Percentiles rank a stretch among this genome's conserved stretches.
Evolutionary conservation across 92 coral and sea anemone genomes (phyloP).

Genomic region (Parazoanthus atlanticus): DNA sequence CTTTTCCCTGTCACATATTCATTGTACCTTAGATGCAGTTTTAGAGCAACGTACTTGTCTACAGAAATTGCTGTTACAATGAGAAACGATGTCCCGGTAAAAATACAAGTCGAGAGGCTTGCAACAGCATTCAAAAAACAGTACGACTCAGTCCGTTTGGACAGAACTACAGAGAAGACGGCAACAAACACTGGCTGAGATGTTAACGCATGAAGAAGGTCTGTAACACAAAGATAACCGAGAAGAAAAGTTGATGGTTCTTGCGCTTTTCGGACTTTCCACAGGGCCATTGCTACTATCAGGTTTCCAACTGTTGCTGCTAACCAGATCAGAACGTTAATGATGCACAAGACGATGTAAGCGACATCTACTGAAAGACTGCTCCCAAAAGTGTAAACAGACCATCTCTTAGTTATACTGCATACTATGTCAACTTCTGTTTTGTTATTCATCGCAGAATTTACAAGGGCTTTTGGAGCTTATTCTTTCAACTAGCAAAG

Average conservation of each 20-base stretch:
- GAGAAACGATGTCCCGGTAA: background rate
- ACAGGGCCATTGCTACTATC: background rate
- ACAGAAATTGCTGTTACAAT: constrained; percentile 20
- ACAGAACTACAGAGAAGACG: background rate
- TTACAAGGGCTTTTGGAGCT: background rate
- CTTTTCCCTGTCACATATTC: background rate
- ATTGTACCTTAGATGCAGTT: background rate
- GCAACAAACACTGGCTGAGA: background rate
- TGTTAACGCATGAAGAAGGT: background rate
- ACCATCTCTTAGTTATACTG: background rate
- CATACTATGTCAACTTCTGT: background rate
- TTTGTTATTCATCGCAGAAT: background rate
- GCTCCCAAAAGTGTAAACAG: background rate
- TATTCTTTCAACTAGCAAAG: too few relatives aligned
- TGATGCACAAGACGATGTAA: background rate
- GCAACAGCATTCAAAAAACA: background rate
- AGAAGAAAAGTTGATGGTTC: background rate
- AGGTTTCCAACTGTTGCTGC: background rate
- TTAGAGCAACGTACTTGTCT: constrained; percentile 12
- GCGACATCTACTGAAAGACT: background rate
- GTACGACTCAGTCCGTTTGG: background rate
- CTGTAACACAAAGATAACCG: background rate
- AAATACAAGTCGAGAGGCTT: background rate
- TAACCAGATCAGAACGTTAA: background rate
- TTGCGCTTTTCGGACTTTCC: background rate